phyloP scores from a whole-genome alignment of 2,797 vertebrate species.

The Hypotaenidia philippensis region DNA sequence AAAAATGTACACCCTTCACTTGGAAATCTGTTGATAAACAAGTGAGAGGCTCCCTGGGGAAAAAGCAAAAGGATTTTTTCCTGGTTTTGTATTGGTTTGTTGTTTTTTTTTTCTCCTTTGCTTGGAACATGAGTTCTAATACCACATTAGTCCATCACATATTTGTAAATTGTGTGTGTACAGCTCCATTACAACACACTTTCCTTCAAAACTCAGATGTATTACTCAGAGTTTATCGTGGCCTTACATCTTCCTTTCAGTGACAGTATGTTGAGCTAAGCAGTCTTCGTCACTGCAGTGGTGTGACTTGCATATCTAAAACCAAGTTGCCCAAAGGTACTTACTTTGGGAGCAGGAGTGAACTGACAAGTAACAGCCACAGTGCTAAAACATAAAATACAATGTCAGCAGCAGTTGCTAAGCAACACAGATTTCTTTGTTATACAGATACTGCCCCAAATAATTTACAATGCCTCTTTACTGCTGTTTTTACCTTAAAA shows the following conservation, averaged over 20 bases:
- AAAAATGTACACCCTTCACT: not conserved
- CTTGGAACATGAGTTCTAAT: not conserved
- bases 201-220: not conserved
- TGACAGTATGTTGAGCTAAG: not conserved
- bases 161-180: not conserved
- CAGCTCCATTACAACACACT: not conserved
- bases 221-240: not conserved
- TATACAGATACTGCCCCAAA: not conserved
- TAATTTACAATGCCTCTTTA: not conserved
- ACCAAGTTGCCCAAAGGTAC: not conserved
- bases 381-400: not conserved
- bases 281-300: not conserved
- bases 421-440: not conserved
- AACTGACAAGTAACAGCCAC: not conserved
- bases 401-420: slow-evolving; percentile 15
- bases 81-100: not conserved
- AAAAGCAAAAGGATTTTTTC: not conserved
- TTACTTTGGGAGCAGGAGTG: not conserved
- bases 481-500: not conserved
- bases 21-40: not conserved
- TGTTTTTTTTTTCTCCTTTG: not conserved
- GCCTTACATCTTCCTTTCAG: not conserved
- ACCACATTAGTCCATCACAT: not conserved
- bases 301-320: not conserved
- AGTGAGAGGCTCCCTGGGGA: not conserved